These are phyloP conservation scores for Hypotaenidia philippensis DNA, from an alignment of 2,797 vertebrate species.

Conservation along the genomic window DNA sequence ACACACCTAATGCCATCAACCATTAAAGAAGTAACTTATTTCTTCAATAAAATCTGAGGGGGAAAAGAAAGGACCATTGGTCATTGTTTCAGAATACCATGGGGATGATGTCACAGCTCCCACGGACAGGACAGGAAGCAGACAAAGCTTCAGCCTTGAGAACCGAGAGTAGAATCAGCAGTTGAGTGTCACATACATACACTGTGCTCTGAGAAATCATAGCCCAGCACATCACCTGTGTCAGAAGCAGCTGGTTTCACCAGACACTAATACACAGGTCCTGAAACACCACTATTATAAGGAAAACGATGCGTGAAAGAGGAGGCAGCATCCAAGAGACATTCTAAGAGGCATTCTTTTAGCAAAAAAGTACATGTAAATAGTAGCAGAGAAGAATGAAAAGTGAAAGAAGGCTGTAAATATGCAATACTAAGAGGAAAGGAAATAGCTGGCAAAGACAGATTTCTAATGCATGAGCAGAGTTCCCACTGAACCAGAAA, in stretches of 20 bases:
- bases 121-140: not conserved
- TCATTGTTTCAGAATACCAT: conserved; percentile 38
- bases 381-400: conserved; percentile 10
- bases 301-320: not conserved
- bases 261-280: not conserved
- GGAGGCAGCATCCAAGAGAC: not conserved
- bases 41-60: not conserved
- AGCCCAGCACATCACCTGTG: not conserved
- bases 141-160: not conserved
- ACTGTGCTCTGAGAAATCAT: not conserved
- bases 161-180: not conserved
- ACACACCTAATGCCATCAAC: not conserved
- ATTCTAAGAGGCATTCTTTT: not conserved
- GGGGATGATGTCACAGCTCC: conserved; percentile 20
- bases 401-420: conserved; percentile 24
- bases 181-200: not conserved
- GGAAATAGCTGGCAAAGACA: not conserved
- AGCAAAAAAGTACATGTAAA: conserved; percentile 8
- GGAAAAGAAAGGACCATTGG: not conserved
- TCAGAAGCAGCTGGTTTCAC: not conserved
- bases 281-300: not conserved
- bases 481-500: no score
- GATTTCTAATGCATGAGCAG: not conserved
- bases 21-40: not conserved
- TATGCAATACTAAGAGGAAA: conserved; percentile 4